Evolutionary conservation across 2,888 invertebrate species (phyloP).

Genomic region (Eupithecia exiguata): DNA sequence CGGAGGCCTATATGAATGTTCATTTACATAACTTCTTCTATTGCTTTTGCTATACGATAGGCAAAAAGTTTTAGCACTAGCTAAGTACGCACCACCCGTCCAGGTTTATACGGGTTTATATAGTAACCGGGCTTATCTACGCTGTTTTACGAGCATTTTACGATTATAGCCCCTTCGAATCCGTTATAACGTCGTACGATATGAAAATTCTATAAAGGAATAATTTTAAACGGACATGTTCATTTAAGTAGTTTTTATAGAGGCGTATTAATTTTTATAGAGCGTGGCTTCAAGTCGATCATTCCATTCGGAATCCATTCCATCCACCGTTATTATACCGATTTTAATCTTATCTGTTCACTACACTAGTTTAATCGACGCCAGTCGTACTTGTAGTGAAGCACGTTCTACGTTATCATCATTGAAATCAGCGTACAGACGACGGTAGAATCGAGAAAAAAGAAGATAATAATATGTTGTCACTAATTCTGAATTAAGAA

Average conservation of each 20-base stretch:
- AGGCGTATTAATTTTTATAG: slow-evolving; percentile 69
- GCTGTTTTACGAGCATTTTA: slow-evolving; percentile 78
- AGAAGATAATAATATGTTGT: background rate
- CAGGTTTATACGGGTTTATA: slow-evolving; percentile 68
- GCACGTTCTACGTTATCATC: slow-evolving; percentile 21
- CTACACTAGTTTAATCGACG: slow-evolving; percentile 20
- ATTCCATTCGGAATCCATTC: slow-evolving; percentile 33
- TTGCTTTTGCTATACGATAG: background rate
- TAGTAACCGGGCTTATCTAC: slow-evolving; percentile 74
- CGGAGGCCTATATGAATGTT: background rate
- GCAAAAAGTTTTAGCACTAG: slow-evolving; percentile 44
- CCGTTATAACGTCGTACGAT: slow-evolving; percentile 78
- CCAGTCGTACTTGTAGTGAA: slow-evolving; percentile 14
- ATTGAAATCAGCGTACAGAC: slow-evolving; percentile 14
- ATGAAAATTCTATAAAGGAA: slow-evolving; percentile 80
- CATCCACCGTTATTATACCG: slow-evolving; percentile 30
- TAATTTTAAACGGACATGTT: slow-evolving; percentile 79
- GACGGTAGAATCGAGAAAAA: background rate
- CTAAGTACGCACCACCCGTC: slow-evolving; percentile 55
- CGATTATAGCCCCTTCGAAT: slow-evolving; percentile 80
- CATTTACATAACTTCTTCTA: background rate
- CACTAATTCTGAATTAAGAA: background rate
- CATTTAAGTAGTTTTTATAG: slow-evolving; percentile 70
- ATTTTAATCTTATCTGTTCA: slow-evolving; percentile 32
- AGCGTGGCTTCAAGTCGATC: slow-evolving; percentile 41